Evolutionary conservation across 2,113 vertebrate genomes (phyloP).

Genomic region (Nerophis ophidion): DNA sequence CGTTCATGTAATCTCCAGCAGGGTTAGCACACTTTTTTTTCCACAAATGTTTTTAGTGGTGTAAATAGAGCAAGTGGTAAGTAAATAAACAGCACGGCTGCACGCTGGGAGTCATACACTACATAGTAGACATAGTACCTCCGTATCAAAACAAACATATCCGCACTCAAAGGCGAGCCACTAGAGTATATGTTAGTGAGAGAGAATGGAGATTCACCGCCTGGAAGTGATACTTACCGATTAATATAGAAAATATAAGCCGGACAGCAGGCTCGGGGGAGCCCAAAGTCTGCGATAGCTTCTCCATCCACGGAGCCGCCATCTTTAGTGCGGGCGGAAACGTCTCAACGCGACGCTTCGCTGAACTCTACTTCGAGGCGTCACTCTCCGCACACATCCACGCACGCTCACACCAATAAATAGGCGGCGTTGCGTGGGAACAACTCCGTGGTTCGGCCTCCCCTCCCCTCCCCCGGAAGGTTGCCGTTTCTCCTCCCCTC

Average conservation of each 20-base stretch:
- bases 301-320: constrained; percentile 76
- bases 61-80: too few relatives aligned
- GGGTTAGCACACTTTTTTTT: not conserved
- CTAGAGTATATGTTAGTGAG: not conserved
- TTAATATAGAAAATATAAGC: constrained; percentile 83
- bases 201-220: not conserved
- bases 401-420: not conserved
- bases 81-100: not conserved
- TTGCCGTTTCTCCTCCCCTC: not conserved
- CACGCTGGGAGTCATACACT: not conserved
- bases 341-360: constrained; percentile 46
- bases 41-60: not conserved
- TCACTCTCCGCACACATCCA: not conserved
- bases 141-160: too few relatives aligned
- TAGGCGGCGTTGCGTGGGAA: constrained; percentile 2
- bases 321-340: constrained; percentile 77
- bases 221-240: constrained; percentile 74
- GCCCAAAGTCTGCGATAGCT: constrained; percentile 79
- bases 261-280: constrained; percentile 87
- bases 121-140: not conserved
- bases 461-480: not conserved
- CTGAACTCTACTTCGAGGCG: constrained; percentile 11
- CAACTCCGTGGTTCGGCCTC: not conserved
- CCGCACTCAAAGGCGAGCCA: too few relatives aligned
- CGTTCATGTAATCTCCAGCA: not conserved